Conservation (phyloP, 2,113 vertebrate species). For the Holacanthus passer region DNA sequence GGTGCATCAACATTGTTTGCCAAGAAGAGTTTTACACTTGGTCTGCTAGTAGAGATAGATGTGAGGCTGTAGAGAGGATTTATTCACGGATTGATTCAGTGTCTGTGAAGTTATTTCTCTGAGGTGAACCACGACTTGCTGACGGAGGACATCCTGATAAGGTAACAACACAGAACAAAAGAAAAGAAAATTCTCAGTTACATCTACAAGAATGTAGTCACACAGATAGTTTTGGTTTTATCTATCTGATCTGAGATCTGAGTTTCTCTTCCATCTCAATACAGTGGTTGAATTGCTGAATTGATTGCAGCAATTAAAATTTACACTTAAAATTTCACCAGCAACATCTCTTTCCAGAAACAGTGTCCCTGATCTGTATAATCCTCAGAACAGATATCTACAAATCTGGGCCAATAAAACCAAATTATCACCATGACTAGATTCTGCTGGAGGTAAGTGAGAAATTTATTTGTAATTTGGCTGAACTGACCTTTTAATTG, state of each 20-base stretch:
- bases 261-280: not conserved
- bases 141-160: not conserved
- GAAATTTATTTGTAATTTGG: not conserved
- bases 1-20: not conserved
- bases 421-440: not conserved
- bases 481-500: slow-evolving; percentile 9
- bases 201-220: not conserved
- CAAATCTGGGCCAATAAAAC: not conserved
- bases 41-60: slow-evolving; percentile 15
- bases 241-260: not conserved
- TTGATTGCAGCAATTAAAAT: not conserved
- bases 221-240: not conserved
- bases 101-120: slow-evolving; percentile 1
- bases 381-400: not conserved
- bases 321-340: not conserved
- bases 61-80: slow-evolving; percentile 19
- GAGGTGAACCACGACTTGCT: slow-evolving; percentile 17
- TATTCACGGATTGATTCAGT: not conserved
- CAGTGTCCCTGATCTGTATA: not conserved
- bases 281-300: not conserved
- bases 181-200: not conserved
- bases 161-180: not conserved
- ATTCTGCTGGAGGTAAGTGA: not conserved
- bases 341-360: slow-evolving; percentile 11
- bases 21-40: slow-evolving; percentile 36